These are phyloP conservation scores for Caenorhabditis becei DNA, from an alignment of 2,888 invertebrate genomes.

Conservation along the genomic window DNA sequence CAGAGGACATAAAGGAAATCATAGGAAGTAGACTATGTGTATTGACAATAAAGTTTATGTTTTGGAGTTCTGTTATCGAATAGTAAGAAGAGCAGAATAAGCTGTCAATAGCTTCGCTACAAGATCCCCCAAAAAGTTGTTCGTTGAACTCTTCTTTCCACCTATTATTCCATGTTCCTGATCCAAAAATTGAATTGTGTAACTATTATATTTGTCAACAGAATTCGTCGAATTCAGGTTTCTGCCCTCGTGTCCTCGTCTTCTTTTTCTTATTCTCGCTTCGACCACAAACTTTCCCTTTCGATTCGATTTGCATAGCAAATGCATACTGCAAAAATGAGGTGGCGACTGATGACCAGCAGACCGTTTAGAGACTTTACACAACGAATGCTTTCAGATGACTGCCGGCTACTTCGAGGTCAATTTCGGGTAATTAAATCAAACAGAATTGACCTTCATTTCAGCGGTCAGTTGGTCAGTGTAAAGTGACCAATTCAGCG, in stretches of 20 bases:
- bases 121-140: too few species aligned
- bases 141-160: too few species aligned
- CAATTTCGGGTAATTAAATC: background rate
- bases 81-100: too few species aligned
- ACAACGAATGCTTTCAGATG: too few species aligned
- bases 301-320: constrained; percentile 47
- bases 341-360: constrained; percentile 11
- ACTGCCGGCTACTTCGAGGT: background rate
- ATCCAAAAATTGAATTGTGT: constrained; percentile 24
- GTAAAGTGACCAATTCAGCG: constrained; percentile 46
- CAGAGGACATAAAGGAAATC: too few species aligned
- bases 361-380: background rate
- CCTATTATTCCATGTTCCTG: background rate
- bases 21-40: too few species aligned
- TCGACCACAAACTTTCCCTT: constrained; percentile 32
- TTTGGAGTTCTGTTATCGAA: too few species aligned
- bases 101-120: too few species aligned
- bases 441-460: constrained; percentile 34
- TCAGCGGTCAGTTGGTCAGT: constrained; percentile 21
- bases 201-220: constrained; percentile 34
- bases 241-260: constrained; percentile 1
- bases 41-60: too few species aligned
- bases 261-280: constrained; percentile 20
- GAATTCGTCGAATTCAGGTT: constrained; percentile 58
- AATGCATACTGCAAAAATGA: constrained; percentile 16